Evolutionary conservation across 1,140 invertebrate genomes (phyloP).

Genomic region (Diuraphis noxia): DNA sequence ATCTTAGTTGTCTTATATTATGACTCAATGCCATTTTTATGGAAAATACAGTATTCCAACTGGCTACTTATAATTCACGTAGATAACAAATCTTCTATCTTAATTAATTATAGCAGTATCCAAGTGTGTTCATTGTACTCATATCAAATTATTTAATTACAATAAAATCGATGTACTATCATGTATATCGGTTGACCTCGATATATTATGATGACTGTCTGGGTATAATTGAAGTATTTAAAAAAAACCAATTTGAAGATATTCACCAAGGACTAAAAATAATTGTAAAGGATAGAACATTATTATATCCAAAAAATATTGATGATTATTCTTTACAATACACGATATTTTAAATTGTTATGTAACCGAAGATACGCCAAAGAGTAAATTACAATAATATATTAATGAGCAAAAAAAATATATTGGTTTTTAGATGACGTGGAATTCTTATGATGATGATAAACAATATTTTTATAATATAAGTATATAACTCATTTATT

Average conservation of each 20-base stretch:
- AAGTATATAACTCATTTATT: not conserved
- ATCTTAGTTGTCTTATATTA: not conserved
- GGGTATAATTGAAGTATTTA: slow-evolving; percentile 19
- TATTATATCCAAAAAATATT: not conserved
- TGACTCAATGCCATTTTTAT: slow-evolving; percentile 25
- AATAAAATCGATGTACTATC: slow-evolving; percentile 32
- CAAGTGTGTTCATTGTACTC: slow-evolving; percentile 19
- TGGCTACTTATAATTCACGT: not conserved
- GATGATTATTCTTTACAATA: not conserved
- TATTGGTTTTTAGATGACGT: not conserved
- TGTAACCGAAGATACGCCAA: not conserved
- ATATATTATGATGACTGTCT: slow-evolving; percentile 25
- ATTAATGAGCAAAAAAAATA: not conserved
- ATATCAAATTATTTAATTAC: slow-evolving; percentile 41
- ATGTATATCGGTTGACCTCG: slow-evolving; percentile 31
- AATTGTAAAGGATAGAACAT: not conserved
- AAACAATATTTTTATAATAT: not conserved
- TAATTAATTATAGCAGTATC: not conserved
- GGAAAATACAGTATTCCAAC: not conserved
- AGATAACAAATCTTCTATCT: slow-evolving; percentile 39
- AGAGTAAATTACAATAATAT: not conserved
- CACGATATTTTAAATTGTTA: not conserved
- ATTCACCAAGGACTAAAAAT: slow-evolving; percentile 26
- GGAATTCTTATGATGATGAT: not conserved
- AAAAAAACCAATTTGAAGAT: not conserved